Conservation (phyloP, 2,797 vertebrate species). For the Micromesistius poutassou region DNA sequence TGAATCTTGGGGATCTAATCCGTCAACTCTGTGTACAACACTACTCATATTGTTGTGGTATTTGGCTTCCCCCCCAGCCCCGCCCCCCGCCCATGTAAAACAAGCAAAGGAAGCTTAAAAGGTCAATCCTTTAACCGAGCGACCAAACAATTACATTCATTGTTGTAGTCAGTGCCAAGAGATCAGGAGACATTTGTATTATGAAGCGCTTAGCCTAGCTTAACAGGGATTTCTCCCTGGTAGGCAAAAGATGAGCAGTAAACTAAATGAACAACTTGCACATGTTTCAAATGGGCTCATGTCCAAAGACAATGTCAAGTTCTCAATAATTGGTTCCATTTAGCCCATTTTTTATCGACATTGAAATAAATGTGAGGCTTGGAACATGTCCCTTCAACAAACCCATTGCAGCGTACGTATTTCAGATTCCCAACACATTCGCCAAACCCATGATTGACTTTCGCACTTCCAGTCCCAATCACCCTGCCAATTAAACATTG, state of each 20-base stretch:
- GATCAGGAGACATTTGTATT: not conserved
- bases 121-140: slow-evolving; percentile 4
- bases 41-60: not conserved
- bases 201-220: slow-evolving; percentile 9
- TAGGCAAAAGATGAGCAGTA: not conserved
- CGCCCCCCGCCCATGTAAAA: not conserved
- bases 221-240: not conserved
- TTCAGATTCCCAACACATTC: slow-evolving; percentile 46
- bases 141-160: not conserved
- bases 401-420: not conserved
- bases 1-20: not conserved
- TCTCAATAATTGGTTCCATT: not conserved
- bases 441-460: slow-evolving; percentile 39
- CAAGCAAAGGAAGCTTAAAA: slow-evolving; percentile 4
- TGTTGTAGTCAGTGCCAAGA: not conserved
- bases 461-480: slow-evolving; percentile 40
- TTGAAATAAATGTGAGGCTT: no score
- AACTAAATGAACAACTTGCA: not conserved
- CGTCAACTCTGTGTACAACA: not conserved
- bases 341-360: not conserved
- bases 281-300: not conserved
- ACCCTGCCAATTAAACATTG: slow-evolving; percentile 51
- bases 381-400: not conserved
- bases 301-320: no score
- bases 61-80: not conserved